Evolutionary conservation across 2,888 invertebrate genomes (phyloP).

Genomic region (Mythimna albipuncta): DNA sequence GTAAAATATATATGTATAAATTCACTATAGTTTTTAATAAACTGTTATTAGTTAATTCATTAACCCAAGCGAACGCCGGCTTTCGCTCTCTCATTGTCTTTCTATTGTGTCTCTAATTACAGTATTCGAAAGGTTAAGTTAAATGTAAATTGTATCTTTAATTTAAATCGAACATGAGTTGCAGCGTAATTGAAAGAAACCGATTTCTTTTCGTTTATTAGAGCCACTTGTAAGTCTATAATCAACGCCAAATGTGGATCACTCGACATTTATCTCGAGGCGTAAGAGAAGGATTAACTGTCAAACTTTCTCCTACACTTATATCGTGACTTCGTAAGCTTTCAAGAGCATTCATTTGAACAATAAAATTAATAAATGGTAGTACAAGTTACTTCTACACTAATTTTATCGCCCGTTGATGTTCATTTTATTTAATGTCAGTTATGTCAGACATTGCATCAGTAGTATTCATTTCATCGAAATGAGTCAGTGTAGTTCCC

Average conservation of each 20-base stretch:
- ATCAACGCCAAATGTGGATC: slow-evolving; percentile 28
- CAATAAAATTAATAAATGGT: slow-evolving; percentile 7
- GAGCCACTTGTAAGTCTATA: slow-evolving; percentile 18
- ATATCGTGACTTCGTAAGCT: slow-evolving; percentile 15
- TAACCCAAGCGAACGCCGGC: no score
- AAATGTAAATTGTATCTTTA: neutral
- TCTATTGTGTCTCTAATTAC: no score
- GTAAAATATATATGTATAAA: neutral
- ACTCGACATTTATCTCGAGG: slow-evolving; percentile 20
- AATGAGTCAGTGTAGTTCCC: slow-evolving; percentile 24
- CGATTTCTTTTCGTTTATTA: neutral
- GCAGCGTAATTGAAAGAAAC: neutral
- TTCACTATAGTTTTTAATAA: neutral
- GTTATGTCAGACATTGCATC: slow-evolving; percentile 9
- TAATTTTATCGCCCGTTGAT: slow-evolving; percentile 7
- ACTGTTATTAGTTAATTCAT: neutral
- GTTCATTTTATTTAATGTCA: neutral
- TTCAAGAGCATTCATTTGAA: slow-evolving; percentile 23
- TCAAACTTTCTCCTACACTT: slow-evolving; percentile 36
- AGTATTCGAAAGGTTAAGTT: neutral
- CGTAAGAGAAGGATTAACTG: slow-evolving; percentile 24
- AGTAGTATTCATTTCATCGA: neutral
- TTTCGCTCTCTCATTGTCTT: no score
- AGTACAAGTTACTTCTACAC: slow-evolving; percentile 9
- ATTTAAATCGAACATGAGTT: neutral